Evolutionary conservation across 2,113 vertebrate genomes (phyloP).

Genomic region (Periophthalmus modestus): DNA sequence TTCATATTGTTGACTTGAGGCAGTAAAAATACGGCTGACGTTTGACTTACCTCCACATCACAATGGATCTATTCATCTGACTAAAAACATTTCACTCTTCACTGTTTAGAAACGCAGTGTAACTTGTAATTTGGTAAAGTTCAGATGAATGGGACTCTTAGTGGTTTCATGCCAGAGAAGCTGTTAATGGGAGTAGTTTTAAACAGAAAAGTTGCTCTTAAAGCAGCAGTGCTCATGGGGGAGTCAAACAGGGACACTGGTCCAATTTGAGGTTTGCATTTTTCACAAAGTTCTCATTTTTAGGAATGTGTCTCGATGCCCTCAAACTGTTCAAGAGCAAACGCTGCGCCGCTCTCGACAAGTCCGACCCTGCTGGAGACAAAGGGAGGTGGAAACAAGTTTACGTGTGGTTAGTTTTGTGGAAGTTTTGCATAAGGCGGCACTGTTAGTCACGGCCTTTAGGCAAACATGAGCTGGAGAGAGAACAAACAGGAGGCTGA

Average conservation of each 20-base stretch:
- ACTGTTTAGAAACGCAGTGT: conserved; percentile 38
- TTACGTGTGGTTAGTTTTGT: conserved; percentile 43
- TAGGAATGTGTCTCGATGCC: conserved; percentile 47
- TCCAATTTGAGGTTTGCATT: conserved; percentile 35
- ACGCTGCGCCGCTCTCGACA: conserved; percentile 42
- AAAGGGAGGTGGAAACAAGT: conserved; percentile 49
- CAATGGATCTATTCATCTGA: conserved; percentile 44
- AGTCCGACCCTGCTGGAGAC: conserved; percentile 61
- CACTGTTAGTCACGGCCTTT: conserved; percentile 37
- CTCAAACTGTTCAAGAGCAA: conserved; percentile 40
- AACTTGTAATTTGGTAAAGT: conserved; percentile 37
- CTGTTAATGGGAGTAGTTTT: conserved; percentile 8
- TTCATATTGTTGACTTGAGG: conserved; percentile 44
- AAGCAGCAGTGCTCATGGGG: not conserved
- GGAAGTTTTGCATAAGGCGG: conserved; percentile 45
- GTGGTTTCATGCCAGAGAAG: conserved; percentile 7
- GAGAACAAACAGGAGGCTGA: conserved; percentile 48
- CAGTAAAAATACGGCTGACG: conserved; percentile 48
- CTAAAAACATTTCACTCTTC: conserved; percentile 27
- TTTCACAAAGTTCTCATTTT: conserved; percentile 52
- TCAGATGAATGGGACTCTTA: conserved; percentile 15
- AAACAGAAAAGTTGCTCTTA: conserved; percentile 17
- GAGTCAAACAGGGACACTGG: not conserved
- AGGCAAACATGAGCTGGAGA: conserved; percentile 55
- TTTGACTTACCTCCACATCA: conserved; percentile 20